Base-by-base conservation (phyloP, 2,113 vertebrate genomes). In the Spea bombifrons region DNA sequence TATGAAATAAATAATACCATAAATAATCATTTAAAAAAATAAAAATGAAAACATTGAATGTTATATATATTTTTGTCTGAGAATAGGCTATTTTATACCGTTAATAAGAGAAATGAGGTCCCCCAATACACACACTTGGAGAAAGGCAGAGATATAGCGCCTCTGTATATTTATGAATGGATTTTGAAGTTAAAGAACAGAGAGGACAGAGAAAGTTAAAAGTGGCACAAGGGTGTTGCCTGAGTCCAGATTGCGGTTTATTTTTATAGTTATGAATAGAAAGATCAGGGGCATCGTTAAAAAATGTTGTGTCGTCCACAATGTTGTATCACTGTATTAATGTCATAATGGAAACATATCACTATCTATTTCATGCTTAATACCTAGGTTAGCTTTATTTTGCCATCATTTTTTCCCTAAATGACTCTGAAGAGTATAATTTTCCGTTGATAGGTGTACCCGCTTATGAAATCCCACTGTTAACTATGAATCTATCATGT, bases 1-100 rank as follows among this genome's bases (percentile, higher is more conserved):
- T 80, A 80, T 12, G 50, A 80, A 80, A 80, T 80, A 80, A 80
- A 80, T 79, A 73, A 79, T 74, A 80, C 71, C 72, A 80, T 80
- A 80, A 80, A 80, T 80, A 80, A 73, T 74, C 47, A n/a, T 67
- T 80, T 80, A 68, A 80, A 80, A 80, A 80, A 79, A 80, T 74
- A 68, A 80, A 80, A 80, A 73, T 66, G 47, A 80, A 80, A 79
- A 74, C 71, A 61, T 79, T 74, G 71, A 64, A 80, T 71, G 8
- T 46, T 61, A 73, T 80, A 78, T 78, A 66, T 55, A 67, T 75
- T 55, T 66, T 76, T 77, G 17, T 74, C 65, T 68, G 71, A 73
- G 65, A 74, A 80, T 73, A 74, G 44, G 71, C 63, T 73, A 68
- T 46, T 74, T 71, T 55, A 73, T 66, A 73, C 64, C 63, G n/a